Conservation (phyloP, 1,140 invertebrate genomes). For the Drosophila repleta region DNA sequence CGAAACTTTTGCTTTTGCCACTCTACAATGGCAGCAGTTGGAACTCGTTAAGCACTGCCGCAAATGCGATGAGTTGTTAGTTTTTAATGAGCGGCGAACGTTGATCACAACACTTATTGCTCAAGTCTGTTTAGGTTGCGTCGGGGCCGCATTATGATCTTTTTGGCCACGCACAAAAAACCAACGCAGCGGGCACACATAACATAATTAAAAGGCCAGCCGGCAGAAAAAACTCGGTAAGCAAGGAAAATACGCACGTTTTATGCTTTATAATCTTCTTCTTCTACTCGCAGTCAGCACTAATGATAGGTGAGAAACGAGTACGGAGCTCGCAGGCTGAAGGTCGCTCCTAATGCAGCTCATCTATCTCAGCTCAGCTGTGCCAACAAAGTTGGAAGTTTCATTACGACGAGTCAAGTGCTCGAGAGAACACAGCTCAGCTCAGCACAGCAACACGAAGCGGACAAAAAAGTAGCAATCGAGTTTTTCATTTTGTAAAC, state of each 20-base stretch:
- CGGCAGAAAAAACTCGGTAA: slow-evolving; percentile 11
- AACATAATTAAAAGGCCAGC: slow-evolving; percentile 30
- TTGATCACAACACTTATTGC: slow-evolving; percentile 50
- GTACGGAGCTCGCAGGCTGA: neutral
- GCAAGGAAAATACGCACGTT: slow-evolving; percentile 42
- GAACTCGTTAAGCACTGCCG: slow-evolving; percentile 60
- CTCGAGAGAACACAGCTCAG: too few relatives aligned
- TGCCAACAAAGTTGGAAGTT: slow-evolving; percentile 34
- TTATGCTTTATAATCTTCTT: slow-evolving; percentile 32
- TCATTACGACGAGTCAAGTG: slow-evolving; percentile 39
- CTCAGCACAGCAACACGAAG: too few relatives aligned
- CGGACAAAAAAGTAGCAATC: slow-evolving; percentile 17
- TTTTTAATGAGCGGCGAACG: slow-evolving; percentile 52
- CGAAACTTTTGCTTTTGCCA: slow-evolving; percentile 43
- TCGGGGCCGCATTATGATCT: slow-evolving; percentile 58
- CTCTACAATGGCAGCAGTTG: slow-evolving; percentile 38
- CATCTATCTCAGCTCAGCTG: slow-evolving; percentile 21
- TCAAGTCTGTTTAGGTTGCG: slow-evolving; percentile 41
- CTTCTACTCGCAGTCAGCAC: neutral
- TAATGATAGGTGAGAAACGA: slow-evolving; percentile 33
- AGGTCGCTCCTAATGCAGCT: slow-evolving; percentile 46
- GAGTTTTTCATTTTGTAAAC: slow-evolving; percentile 49
- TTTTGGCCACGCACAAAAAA: slow-evolving; percentile 62
- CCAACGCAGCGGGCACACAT: slow-evolving; percentile 5
- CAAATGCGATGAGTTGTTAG: slow-evolving; percentile 64